These are phyloP conservation scores for Megaceryle maxima DNA, from an alignment of 2,113 vertebrate species.

Conservation along the genomic window DNA sequence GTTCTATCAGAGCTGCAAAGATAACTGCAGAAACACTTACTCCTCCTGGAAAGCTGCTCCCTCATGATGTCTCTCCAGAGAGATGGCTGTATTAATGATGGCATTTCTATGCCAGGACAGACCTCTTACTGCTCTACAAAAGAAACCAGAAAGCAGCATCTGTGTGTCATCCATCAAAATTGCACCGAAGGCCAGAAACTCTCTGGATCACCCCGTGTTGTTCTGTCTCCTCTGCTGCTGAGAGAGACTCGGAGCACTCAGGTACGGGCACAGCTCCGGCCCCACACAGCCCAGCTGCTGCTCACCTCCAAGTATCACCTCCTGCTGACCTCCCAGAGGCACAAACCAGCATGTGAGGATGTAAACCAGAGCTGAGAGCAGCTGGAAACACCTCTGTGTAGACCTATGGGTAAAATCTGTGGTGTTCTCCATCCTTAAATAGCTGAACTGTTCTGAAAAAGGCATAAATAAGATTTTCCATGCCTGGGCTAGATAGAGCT, in stretches of 20 bases:
- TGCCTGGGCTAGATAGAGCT: neutral
- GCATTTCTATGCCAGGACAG: neutral
- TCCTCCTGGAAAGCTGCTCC: neutral
- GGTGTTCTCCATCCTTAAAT: neutral
- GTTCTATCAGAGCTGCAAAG: neutral
- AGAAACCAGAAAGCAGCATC: neutral
- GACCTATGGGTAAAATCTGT: neutral
- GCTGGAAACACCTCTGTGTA: neutral
- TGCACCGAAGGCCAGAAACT: neutral
- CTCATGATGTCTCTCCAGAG: neutral
- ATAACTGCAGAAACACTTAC: neutral
- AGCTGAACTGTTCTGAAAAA: neutral
- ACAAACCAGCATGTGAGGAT: neutral
- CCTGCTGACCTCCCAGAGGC: neutral
- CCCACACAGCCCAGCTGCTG: neutral
- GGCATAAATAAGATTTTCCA: neutral
- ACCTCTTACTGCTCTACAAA: neutral
- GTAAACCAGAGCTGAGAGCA: neutral
- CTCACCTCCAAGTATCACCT: neutral
- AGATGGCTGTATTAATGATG: neutral
- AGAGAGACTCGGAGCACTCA: neutral
- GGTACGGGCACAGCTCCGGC: neutral
- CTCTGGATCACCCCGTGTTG: fast-evolving
- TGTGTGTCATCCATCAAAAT: neutral
- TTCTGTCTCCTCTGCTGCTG: neutral